These are phyloP conservation scores for Polyommatus icarus DNA, from an alignment of 2,888 invertebrate species.

Conservation along the genomic window DNA sequence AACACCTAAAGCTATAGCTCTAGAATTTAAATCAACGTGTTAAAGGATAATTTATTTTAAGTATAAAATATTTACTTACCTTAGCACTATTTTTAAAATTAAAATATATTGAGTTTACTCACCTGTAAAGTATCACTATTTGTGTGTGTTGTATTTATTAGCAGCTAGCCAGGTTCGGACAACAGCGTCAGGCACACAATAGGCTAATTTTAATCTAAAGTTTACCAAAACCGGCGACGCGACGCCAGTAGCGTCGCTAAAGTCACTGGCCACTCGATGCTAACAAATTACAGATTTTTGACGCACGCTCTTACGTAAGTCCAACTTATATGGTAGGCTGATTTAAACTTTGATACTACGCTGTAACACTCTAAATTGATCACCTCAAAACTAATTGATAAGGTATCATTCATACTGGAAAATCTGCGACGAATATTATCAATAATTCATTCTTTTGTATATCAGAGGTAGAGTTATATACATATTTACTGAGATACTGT, in stretches of 20 bases:
- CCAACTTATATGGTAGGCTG: not conserved
- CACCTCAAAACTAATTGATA: not conserved
- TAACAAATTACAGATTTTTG: conserved; percentile 4
- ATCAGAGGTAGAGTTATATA: not conserved
- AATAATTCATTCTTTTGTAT: not conserved
- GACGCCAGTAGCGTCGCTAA: not conserved
- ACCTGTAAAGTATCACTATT: not conserved
- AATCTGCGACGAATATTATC: not conserved
- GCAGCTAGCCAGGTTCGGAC: not conserved
- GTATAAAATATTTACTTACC: not conserved
- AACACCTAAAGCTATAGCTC: not conserved
- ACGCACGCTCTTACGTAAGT: conserved; percentile 9
- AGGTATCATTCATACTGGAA: conserved; percentile 5
- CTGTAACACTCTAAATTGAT: not conserved
- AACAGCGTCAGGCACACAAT: not conserved
- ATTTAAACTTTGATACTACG: not conserved
- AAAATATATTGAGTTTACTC: not conserved
- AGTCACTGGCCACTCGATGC: not conserved
- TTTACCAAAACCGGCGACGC: not conserved
- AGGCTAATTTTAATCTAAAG: not conserved
- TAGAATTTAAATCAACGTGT: not conserved
- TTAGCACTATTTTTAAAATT: too few relatives aligned
- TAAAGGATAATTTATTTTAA: not conserved
- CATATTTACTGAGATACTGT: not conserved
- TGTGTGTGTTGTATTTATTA: not conserved